A percentile compares a stretch with the other conserved stretches of the same genome.
phyloP scores from a whole-genome alignment of 1,140 invertebrate species.

The Plectus sambesii region DNA sequence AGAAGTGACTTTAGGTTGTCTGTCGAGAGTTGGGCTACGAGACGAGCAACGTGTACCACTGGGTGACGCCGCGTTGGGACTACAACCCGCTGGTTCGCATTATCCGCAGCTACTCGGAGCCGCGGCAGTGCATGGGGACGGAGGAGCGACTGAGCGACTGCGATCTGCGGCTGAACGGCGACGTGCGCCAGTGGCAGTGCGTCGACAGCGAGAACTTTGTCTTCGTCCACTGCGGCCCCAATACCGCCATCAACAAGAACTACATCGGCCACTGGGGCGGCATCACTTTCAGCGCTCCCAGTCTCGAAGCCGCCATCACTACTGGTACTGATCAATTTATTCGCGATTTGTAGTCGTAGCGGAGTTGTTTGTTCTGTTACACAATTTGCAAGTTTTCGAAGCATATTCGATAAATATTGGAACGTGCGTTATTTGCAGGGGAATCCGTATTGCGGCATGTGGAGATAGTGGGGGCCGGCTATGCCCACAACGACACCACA shows the following conservation, averaged over 20 bases:
- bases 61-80: slow-evolving; percentile 47
- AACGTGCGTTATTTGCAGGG: slow-evolving; percentile 23
- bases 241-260: slow-evolving; percentile 21
- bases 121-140: slow-evolving; percentile 66
- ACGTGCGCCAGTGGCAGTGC: slow-evolving; percentile 64
- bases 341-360: too few species aligned
- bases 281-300: slow-evolving; percentile 72
- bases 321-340: too few species aligned
- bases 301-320: slow-evolving; percentile 75
- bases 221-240: slow-evolving; percentile 73
- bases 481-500: slow-evolving; percentile 78
- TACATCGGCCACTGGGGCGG: slow-evolving; percentile 83
- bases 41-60: slow-evolving; percentile 67
- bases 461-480: slow-evolving; percentile 81
- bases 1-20: slow-evolving; percentile 55
- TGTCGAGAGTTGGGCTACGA: slow-evolving; percentile 84
- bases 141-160: slow-evolving; percentile 74
- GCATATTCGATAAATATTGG: not conserved
- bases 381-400: too few species aligned
- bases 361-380: too few species aligned
- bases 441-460: slow-evolving; percentile 66
- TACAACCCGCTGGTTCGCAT: slow-evolving; percentile 47
- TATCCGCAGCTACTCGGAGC: slow-evolving; percentile 89
- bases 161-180: slow-evolving; percentile 63
- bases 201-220: slow-evolving; percentile 72